Evolutionary conservation across 2,888 invertebrate genomes (phyloP), one percentile per base, ranked within the genome.

Genomic region (Eupithecia tripunctaria): DNA sequence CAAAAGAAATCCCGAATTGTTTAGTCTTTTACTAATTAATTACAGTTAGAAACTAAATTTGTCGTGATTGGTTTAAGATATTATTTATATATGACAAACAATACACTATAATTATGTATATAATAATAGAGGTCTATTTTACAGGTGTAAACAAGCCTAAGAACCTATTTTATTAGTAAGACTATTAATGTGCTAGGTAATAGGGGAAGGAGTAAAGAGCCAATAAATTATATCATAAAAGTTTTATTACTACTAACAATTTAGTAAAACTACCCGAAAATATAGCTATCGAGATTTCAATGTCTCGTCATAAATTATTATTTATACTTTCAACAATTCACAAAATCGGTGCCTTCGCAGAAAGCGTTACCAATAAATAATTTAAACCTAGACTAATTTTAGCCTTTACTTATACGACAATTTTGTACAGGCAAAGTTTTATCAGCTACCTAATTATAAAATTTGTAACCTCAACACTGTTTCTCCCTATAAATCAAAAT

Each of bases 211-310:
- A 41, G 3, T 43, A 25, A 62, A 60, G 60, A 69, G 25, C 1
- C 70, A 27, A 36, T 0, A 65, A 70, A 60, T 47, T 59, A 15
- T 65, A 32, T 51, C 65, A 84, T 87, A 90, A 88, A 87, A 89
- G 27, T 86, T 90, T 91, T 90, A 91, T 92, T 91, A 85, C 81
- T 32, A 85, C 78, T 88, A 90, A 92, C 91, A 84, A 56, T 84
- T 77, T 78, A 80, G 86, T 90, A 91, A 87, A 89, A 81, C 83
- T 82, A 79, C 86, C 86, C 83, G 82, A 91, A 92, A 90, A 91
- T 91, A 91, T 90, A 88, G 84, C 79, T 67, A 74, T 77, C 74
- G 71, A 78, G 77, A 78, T 71, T 76, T 75, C 76, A 82, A 77
- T 70, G 75, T 59, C 70, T 43, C 73, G 76, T 83, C 78, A 91